Base-by-base conservation (phyloP, 1,140 invertebrate species). In the Polypedilum pembai region DNA sequence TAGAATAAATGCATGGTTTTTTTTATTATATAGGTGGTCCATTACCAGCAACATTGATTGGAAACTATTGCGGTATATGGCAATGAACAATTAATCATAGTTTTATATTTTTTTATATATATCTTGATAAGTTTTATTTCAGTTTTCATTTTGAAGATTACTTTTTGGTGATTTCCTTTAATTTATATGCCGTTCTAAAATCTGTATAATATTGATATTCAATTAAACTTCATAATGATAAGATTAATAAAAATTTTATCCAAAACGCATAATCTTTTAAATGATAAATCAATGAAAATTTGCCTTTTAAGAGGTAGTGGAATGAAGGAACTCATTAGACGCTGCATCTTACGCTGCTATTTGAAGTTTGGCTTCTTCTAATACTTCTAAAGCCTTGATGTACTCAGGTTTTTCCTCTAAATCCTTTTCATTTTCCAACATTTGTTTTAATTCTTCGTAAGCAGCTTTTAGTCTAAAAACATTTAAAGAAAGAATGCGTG, bases 321-420 rank as follows among this genome's bases (percentile, higher is more conserved):
- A 56, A 56, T 56, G 45, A 33, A 33, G 24, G 24, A 33, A 56
- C 45, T 45, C 8, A 12, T 45, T 45, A n/a, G 12, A 56, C 3
- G 45, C n/a, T 56, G 41, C 8, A n/a, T 4, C 10, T 56, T 15
- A 56, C 12, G 17, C 17, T 69, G 17, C 17, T 69, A 69, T 10
- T 12, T 69, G 65, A 10, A 20, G 18, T 20, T 89, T 87, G 0
- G 92, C 91, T 75, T 92, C 91, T 77, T 87, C 85, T 8, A 94
- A 79, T 15, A 91, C 82, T 81, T 88, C 86, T 66, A 87, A 78
- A 0, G 93, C 93, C 69, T 88, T 85, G 18, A 84, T 80, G 76
- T 91, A 94, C 69, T 89, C 89, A 79, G 91, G 90, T 8, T 86
- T 82, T 78, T 93, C 91, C 80, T 89, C 89, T 4, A 95, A 84